Evolutionary conservation across 2,113 vertebrate species (phyloP).

Genomic region (Lepus timidus): DNA sequence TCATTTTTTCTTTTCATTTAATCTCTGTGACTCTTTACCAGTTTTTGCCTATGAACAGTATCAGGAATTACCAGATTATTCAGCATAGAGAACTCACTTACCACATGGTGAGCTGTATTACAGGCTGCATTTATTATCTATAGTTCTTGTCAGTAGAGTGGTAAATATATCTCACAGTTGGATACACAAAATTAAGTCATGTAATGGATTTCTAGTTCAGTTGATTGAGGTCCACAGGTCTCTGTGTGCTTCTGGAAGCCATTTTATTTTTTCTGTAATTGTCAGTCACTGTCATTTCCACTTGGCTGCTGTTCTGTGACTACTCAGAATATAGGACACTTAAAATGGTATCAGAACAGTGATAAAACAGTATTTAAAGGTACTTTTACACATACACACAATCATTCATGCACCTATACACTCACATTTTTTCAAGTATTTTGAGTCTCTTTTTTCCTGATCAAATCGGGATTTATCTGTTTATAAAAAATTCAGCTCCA

Average conservation of each 20-base stretch:
- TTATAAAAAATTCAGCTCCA: neutral
- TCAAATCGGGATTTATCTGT: neutral
- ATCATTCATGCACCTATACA: neutral
- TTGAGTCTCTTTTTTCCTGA: neutral
- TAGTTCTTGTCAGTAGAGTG: conserved; percentile 57
- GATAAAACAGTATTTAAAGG: conserved; percentile 23
- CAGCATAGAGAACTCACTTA: neutral
- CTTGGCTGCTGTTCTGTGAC: conserved; percentile 82
- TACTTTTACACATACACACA: neutral
- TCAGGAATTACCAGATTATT: conserved; percentile 25
- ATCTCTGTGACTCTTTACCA: neutral
- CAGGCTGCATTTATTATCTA: conserved; percentile 65
- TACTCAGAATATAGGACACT: conserved; percentile 81
- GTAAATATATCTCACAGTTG: conserved; percentile 85
- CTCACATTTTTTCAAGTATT: neutral
- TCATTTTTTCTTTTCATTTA: neutral
- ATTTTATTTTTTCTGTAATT: conserved; percentile 85
- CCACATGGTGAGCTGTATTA: neutral
- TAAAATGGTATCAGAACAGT: conserved; percentile 64
- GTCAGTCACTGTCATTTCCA: conserved; percentile 88
- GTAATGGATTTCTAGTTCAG: conserved; percentile 87
- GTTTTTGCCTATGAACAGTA: neutral
- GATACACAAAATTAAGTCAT: conserved; percentile 87
- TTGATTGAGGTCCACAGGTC: conserved; percentile 86
- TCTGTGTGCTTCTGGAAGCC: conserved; percentile 80